Evolutionary conservation across 2,888 invertebrate genomes (phyloP).

Genomic region (Acronicta alni): DNA sequence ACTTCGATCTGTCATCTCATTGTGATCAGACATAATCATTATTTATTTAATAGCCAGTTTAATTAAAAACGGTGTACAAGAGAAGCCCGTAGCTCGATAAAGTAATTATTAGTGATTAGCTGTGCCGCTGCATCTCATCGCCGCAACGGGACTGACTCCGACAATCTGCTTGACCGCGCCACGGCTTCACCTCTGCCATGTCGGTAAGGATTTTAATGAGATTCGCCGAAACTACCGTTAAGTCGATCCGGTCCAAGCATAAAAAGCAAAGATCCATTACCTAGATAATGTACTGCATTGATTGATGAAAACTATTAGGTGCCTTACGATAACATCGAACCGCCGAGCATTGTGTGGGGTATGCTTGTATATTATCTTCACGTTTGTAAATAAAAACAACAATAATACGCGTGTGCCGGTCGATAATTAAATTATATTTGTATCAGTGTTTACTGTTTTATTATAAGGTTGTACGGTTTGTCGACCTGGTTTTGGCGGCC

Average conservation of each 20-base stretch:
- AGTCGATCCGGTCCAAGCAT: constrained; percentile 14
- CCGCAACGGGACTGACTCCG: not conserved
- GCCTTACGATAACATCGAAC: constrained; percentile 20
- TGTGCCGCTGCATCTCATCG: not conserved
- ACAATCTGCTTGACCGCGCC: not conserved
- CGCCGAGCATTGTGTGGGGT: constrained; percentile 8
- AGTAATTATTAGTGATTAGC: not conserved
- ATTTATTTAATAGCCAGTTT: not conserved
- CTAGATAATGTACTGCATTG: constrained; percentile 13
- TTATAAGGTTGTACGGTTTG: constrained; percentile 50
- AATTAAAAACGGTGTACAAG: not conserved
- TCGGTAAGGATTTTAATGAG: constrained; percentile 29
- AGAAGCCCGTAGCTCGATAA: not conserved
- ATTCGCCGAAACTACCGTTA: constrained; percentile 37
- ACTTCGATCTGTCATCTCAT: too few relatives aligned
- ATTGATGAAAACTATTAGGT: constrained; percentile 22
- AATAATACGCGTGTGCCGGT: constrained; percentile 22
- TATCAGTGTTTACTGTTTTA: constrained; percentile 42
- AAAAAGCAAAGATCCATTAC: constrained; percentile 22
- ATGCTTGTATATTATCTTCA: constrained; percentile 2
- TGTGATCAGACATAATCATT: not conserved
- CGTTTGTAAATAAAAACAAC: constrained; percentile 27
- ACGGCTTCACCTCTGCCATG: constrained; percentile 1
- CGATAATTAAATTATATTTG: constrained; percentile 52
- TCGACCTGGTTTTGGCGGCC: constrained; percentile 53